Evolutionary conservation across 2,797 vertebrate species (phyloP).

Genomic region (Petrocephalus sullivani): DNA sequence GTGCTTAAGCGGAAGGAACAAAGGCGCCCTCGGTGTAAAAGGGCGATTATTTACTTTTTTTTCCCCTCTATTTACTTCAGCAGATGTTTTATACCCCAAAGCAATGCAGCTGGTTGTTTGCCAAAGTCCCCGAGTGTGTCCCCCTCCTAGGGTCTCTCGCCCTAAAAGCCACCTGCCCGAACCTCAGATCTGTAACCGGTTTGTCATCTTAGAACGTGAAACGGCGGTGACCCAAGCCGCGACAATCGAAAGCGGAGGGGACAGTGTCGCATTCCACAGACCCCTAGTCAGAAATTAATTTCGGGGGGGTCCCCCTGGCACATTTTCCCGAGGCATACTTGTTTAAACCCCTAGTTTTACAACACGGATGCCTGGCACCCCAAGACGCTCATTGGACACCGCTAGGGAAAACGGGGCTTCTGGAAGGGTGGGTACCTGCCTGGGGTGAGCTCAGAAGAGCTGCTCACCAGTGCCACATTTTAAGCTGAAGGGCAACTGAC

Average conservation of each 20-base stretch:
- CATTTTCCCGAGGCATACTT: neutral
- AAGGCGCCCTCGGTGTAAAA: neutral
- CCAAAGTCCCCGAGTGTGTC: neutral
- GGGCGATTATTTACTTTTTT: neutral
- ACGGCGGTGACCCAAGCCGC: neutral
- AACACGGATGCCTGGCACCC: neutral
- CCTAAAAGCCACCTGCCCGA: neutral
- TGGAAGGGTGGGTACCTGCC: neutral
- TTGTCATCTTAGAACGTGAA: neutral
- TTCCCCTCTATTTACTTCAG: neutral
- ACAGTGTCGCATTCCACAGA: neutral
- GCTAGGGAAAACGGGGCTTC: neutral
- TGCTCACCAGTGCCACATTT: neutral
- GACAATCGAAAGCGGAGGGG: neutral
- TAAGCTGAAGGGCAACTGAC: constrained; percentile 5
- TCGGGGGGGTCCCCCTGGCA: neutral
- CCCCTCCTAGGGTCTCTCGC: neutral
- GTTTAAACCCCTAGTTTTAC: too few species aligned
- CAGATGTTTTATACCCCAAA: neutral
- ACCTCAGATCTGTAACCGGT: neutral
- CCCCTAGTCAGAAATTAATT: neutral
- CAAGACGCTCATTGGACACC: neutral
- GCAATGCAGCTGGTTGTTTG: neutral
- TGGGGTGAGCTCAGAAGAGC: neutral
- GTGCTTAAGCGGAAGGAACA: neutral